Base-by-base conservation (phyloP, 2,888 invertebrate genomes). In the Plusia festucae region DNA sequence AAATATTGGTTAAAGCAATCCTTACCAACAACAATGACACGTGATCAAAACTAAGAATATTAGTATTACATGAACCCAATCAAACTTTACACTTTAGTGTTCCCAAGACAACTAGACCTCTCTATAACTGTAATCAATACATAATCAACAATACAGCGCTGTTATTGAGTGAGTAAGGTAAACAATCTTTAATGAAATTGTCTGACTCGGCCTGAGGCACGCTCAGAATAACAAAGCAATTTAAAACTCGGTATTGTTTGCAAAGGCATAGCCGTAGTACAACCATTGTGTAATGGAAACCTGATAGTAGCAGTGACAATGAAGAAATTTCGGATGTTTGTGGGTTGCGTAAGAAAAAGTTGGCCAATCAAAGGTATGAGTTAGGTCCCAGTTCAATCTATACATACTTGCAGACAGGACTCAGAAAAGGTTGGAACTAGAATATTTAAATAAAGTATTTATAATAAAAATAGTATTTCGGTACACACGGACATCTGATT, bases 151-250 rank as follows among this genome's bases (percentile, higher is more conserved):
- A 40, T 40, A 40, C 40, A 5, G 40, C 40, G 40, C 40, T 40
- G 52, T 65, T 67, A 49, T 65, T 62, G 15, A 59, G n/a, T 58
- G 20, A 57, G 62, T 70, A 61, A 63, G 11, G 65, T 65, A 76
- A 78, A 78, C 64, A 77, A 61, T 65, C 61, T 62, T 63, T 70
- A 75, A 75, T 71, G 61, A 72, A 73, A 75, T 78, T 69, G 68
- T 70, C 62, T 54, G 71, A 46, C 68, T 68, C 30, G 40, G 54
- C 53, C 40, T 22, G 57, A 60, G 60, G 63, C 57, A 65, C 60
- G 60, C 55, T 32, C 68, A 73, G 74, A 83, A 82, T 73, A 81
- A 81, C 74, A 81, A 85, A 81, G 76, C 79, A 83, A 85, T 85
- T 80, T 78, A 57, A 76, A 82, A 82, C 62, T 82, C 76, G 60